Evolutionary conservation across 92 coral and sea anemone genomes (phyloP).

Genomic region (Parazoanthus atlanticus): DNA sequence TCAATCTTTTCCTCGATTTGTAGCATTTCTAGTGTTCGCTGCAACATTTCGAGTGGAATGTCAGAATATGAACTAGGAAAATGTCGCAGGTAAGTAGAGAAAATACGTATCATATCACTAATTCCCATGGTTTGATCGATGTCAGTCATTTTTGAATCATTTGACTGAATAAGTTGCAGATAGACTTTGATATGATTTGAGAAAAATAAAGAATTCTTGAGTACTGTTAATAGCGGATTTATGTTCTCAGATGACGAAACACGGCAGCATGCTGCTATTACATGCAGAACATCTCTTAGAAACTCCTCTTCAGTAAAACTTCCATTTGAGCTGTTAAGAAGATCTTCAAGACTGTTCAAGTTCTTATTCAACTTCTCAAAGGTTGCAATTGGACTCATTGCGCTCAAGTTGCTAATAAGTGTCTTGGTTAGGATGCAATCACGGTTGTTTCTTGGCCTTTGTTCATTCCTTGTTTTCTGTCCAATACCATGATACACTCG

Average conservation of each 20-base stretch:
- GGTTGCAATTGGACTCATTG: neutral
- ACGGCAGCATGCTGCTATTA: constrained; percentile 23
- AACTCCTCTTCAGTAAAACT: neutral
- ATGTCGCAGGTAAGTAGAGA: too few relatives aligned
- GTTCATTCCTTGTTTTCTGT: too few relatives aligned
- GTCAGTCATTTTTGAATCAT: neutral
- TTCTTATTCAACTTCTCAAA: neutral
- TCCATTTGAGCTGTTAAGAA: neutral
- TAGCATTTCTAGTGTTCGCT: neutral
- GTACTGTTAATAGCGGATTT: constrained; percentile 20
- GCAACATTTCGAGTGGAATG: neutral
- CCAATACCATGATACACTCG: too few relatives aligned
- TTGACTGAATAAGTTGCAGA: constrained; percentile 17
- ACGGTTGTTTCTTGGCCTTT: too few relatives aligned
- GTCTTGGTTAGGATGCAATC: neutral
- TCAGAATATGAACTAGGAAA: too few relatives aligned
- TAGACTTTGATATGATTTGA: constrained; percentile 9
- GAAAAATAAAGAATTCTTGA: constrained; percentile 7
- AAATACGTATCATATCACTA: neutral
- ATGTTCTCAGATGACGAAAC: constrained; percentile 1
- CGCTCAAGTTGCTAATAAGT: neutral
- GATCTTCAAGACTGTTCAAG: neutral
- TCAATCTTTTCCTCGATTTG: too few relatives aligned
- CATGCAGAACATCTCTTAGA: neutral
- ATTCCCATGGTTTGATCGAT: neutral